phyloP scores from a whole-genome alignment of 2,888 invertebrate genomes.

The Pseudolycoriella hygida region DNA sequence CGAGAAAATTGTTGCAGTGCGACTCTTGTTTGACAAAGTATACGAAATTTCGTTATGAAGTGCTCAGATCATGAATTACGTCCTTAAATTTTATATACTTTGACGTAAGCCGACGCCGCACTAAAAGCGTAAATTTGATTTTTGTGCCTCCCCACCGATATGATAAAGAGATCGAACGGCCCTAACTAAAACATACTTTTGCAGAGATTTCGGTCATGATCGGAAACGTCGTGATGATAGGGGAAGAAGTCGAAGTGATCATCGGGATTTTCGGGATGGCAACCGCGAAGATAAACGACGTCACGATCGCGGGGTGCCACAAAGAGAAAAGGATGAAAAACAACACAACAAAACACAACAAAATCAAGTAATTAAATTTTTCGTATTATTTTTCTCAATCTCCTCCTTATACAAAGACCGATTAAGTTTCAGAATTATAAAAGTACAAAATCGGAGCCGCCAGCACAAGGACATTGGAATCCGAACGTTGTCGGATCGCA shows the following conservation, averaged over 20 bases:
- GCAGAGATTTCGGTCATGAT: constrained; percentile 6
- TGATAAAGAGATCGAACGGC: no score
- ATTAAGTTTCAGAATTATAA: background rate
- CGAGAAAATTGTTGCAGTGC: no score
- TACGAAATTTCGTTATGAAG: no score
- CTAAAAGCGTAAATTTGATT: no score
- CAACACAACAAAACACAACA: background rate
- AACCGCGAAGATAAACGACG: constrained; percentile 2
- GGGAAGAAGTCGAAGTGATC: constrained; percentile 19
- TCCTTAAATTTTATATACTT: no score
- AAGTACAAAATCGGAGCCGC: background rate
- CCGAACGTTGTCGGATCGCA: background rate
- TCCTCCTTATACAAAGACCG: background rate
- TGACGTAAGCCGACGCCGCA: no score
- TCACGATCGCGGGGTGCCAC: constrained; percentile 3
- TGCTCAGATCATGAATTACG: no score
- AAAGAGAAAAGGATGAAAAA: constrained; percentile 5
- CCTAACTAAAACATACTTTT: no score
- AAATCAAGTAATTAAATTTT: background rate
- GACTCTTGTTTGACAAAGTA: no score
- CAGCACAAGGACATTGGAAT: constrained; percentile 3
- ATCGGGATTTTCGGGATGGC: constrained; percentile 10
- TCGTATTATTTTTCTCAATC: background rate
- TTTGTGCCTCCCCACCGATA: no score
- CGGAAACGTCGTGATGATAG: constrained; percentile 17